Conservation (phyloP, 2,888 invertebrate genomes). For the Rotaria magnacalcarata region DNA sequence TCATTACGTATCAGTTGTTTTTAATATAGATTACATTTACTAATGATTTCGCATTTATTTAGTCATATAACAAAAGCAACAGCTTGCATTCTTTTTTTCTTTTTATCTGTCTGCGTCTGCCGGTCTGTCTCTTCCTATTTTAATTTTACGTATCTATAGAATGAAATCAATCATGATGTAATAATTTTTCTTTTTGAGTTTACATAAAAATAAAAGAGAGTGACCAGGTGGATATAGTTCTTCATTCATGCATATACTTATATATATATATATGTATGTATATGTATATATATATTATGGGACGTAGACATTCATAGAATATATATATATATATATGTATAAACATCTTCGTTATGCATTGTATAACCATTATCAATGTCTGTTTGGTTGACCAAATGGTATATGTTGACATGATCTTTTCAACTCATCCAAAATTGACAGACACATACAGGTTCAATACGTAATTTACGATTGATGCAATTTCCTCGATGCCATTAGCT, state of each 20-base stretch:
- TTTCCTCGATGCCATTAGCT: not conserved
- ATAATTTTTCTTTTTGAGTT: not conserved
- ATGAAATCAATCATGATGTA: not conserved
- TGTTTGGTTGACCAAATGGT: not conserved
- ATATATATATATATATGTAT: not conserved
- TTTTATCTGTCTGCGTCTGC: not conserved
- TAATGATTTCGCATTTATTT: not conserved
- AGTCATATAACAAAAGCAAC: not conserved
- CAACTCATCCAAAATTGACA: not conserved
- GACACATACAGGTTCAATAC: not conserved
- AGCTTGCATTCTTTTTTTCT: not conserved
- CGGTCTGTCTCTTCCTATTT: not conserved
- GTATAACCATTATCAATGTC: not conserved
- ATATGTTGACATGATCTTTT: not conserved
- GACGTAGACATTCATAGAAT: not conserved
- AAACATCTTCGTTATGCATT: slow-evolving; percentile 1
- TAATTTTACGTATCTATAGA: not conserved
- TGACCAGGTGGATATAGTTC: not conserved
- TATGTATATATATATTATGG: not conserved
- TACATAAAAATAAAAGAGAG: not conserved
- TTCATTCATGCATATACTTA: not conserved
- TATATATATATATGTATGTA: not conserved
- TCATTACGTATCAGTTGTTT: not conserved
- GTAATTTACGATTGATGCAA: not conserved
- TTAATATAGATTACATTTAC: not conserved